Percentiles rank a stretch among this genome's conserved stretches.
phyloP scores from a whole-genome alignment of 2,888 invertebrate species.

The Eubasilissa splendida region DNA sequence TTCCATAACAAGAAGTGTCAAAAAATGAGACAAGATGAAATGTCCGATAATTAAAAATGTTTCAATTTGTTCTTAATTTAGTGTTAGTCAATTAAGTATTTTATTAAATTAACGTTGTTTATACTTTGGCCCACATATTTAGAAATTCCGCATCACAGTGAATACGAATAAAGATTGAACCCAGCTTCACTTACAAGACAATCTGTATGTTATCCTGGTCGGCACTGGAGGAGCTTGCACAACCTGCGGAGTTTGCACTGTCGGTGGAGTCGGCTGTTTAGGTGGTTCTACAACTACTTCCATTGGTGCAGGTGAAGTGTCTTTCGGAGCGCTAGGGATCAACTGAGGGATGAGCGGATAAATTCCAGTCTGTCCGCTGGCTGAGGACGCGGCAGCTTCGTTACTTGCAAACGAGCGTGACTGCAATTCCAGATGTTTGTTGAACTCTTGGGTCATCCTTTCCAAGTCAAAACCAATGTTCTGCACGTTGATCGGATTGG shows the following conservation, averaged over 20 bases:
- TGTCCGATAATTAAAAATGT: too few relatives aligned
- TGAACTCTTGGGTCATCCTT: slow-evolving; percentile 43
- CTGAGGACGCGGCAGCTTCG: not conserved
- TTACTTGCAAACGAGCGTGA: not conserved
- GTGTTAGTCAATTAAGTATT: too few relatives aligned
- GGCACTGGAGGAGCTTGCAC: slow-evolving; percentile 2
- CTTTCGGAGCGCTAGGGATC: slow-evolving; percentile 58
- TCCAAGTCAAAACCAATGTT: slow-evolving; percentile 49
- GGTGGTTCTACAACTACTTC: not conserved
- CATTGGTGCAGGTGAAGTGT: slow-evolving; percentile 28
- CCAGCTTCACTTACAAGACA: slow-evolving; percentile 10
- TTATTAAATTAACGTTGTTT: too few relatives aligned
- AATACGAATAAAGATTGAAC: too few relatives aligned
- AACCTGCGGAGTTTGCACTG: not conserved
- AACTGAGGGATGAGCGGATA: slow-evolving; percentile 52
- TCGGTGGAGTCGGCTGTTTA: not conserved
- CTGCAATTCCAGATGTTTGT: slow-evolving; percentile 47
- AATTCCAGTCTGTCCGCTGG: slow-evolving; percentile 26
- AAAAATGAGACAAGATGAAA: too few relatives aligned
- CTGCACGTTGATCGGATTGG: slow-evolving; percentile 17
- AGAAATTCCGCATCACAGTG: too few relatives aligned
- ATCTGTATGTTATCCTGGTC: not conserved
- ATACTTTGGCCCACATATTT: too few relatives aligned
- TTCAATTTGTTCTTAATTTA: too few relatives aligned
- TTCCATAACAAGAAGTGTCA: too few relatives aligned